Evolutionary conservation across 2,888 invertebrate species (phyloP).

Genomic region (Homarus gammarus): DNA sequence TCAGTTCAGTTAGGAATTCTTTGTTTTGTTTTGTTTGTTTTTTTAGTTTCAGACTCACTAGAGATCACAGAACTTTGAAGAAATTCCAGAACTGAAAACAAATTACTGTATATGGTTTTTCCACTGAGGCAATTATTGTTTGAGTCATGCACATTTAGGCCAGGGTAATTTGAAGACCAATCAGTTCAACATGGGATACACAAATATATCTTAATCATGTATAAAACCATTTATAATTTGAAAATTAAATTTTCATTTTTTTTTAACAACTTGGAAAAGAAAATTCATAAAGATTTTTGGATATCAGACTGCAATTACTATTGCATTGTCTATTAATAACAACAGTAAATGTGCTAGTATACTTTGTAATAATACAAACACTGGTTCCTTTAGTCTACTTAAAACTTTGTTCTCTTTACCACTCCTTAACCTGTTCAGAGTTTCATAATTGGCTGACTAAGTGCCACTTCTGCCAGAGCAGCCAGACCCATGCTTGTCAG

Average conservation of each 20-base stretch:
- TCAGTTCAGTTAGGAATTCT: background rate
- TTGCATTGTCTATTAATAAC: constrained; percentile 14
- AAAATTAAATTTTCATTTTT: background rate
- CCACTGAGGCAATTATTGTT: background rate
- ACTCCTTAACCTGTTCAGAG: constrained; percentile 31
- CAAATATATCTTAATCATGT: background rate
- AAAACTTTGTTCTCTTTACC: background rate
- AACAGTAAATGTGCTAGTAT: constrained; percentile 3
- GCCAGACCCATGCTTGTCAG: constrained; percentile 81
- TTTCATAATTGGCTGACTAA: constrained; percentile 68
- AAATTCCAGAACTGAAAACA: too few relatives aligned
- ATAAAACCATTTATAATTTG: background rate
- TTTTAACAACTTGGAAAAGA: background rate
- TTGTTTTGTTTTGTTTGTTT: background rate
- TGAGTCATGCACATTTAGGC: background rate
- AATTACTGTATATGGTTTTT: background rate
- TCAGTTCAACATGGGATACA: background rate
- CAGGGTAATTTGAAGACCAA: background rate
- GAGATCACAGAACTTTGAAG: background rate
- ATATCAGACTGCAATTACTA: background rate
- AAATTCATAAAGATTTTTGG: background rate
- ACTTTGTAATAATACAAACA: constrained; percentile 24
- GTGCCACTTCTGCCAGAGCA: constrained; percentile 85
- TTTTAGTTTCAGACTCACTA: too few relatives aligned
- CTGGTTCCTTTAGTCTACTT: constrained; percentile 15